These are phyloP conservation scores for Phymorhynchus buccinoides DNA, from an alignment of 1,140 invertebrate species.

Conservation along the genomic window DNA sequence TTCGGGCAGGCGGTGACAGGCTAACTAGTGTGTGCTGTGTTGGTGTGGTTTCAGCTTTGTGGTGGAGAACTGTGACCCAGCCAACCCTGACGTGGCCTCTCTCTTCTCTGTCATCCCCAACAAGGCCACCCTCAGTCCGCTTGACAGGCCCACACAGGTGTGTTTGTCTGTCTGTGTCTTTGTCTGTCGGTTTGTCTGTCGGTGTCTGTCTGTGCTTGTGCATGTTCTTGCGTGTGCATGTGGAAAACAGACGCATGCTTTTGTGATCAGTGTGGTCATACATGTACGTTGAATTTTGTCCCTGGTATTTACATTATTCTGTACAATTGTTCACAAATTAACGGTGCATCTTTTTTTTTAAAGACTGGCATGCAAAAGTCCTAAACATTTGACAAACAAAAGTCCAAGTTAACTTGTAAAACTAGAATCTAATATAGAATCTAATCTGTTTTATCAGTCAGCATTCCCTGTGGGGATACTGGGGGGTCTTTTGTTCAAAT, in stretches of 20 bases:
- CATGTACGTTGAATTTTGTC: neutral
- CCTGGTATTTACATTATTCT: too few relatives aligned
- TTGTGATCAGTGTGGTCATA: neutral
- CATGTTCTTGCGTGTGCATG: neutral
- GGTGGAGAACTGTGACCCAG: constrained; percentile 64
- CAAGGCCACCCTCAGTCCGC: constrained; percentile 63
- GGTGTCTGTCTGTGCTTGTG: neutral
- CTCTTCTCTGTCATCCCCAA: constrained; percentile 69
- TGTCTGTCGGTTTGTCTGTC: neutral
- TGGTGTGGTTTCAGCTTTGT: constrained; percentile 59
- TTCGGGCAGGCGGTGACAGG: too few relatives aligned
- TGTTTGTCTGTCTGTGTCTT: neutral
- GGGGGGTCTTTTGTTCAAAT: too few relatives aligned
- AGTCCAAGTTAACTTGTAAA: too few relatives aligned
- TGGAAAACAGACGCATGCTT: neutral
- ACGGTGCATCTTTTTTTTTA: too few relatives aligned
- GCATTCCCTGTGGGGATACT: too few relatives aligned
- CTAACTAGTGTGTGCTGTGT: neutral
- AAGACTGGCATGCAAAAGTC: too few relatives aligned
- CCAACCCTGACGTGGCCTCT: constrained; percentile 58
- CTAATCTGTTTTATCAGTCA: too few relatives aligned
- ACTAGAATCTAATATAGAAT: too few relatives aligned
- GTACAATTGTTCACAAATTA: too few relatives aligned
- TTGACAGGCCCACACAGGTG: constrained; percentile 66
- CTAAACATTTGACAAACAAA: too few relatives aligned